Evolutionary conservation across 2,113 vertebrate species (phyloP).

Genomic region (Ptyas mucosa): DNA sequence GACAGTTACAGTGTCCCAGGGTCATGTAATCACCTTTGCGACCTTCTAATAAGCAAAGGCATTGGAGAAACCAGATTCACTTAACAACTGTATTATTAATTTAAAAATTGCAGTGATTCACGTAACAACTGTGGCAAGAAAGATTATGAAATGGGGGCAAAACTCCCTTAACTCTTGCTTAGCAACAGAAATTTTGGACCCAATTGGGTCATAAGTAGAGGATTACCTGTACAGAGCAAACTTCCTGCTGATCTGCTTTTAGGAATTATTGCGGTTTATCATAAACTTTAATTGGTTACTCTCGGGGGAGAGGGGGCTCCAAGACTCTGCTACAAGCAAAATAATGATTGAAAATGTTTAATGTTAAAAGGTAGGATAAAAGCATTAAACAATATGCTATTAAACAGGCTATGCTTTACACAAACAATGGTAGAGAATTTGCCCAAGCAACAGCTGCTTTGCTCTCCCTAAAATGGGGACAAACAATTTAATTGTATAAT

Average conservation of each 20-base stretch:
- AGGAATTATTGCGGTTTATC: neutral
- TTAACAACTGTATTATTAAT: too few relatives aligned
- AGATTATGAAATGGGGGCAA: too few relatives aligned
- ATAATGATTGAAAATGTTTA: neutral
- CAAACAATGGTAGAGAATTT: neutral
- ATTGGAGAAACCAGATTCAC: too few relatives aligned
- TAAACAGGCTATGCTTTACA: neutral
- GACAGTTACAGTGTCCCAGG: too few relatives aligned
- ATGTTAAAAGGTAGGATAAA: neutral
- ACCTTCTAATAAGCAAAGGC: too few relatives aligned
- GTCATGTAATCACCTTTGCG: too few relatives aligned
- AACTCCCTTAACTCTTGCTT: too few relatives aligned
- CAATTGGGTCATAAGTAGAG: too few relatives aligned
- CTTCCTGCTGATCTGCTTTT: neutral
- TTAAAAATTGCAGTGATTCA: too few relatives aligned
- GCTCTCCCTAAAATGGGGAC: neutral
- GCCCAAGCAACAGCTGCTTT: neutral
- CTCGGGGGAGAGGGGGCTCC: neutral
- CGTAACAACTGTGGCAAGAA: too few relatives aligned
- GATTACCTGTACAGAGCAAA: neutral
- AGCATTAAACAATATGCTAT: neutral
- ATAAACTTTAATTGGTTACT: neutral
- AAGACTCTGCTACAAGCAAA: neutral
- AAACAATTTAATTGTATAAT: neutral
- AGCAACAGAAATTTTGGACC: too few relatives aligned